These are phyloP conservation scores for Drosophila ohnishii DNA, from an alignment of 1,140 invertebrate genomes.

Conservation along the genomic window DNA sequence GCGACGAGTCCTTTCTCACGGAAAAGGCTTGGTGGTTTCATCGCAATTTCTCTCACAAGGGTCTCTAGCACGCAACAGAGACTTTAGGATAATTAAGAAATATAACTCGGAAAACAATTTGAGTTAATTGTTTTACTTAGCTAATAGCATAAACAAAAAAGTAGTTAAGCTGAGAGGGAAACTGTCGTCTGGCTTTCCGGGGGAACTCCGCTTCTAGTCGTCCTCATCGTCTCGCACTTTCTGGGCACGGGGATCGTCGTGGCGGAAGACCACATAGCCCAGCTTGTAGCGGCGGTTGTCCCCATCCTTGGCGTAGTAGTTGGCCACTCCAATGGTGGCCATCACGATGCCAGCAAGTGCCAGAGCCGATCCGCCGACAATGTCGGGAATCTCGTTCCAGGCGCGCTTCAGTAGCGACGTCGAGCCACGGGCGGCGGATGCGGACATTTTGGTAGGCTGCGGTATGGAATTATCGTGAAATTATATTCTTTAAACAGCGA, in stretches of 20 bases:
- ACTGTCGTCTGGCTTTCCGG: constrained; percentile 6
- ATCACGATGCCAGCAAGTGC: constrained; percentile 84
- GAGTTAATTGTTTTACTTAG: constrained; percentile 64
- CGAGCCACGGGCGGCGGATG: constrained; percentile 61
- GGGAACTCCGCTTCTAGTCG: constrained; percentile 31
- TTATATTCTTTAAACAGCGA: background rate
- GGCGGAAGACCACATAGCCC: constrained; percentile 86
- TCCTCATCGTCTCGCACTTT: constrained; percentile 83
- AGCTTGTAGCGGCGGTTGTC: constrained; percentile 86
- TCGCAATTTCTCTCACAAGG: constrained; percentile 27
- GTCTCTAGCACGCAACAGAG: background rate
- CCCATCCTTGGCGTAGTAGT: constrained; percentile 85
- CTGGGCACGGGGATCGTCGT: constrained; percentile 86
- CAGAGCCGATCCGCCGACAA: constrained; percentile 84
- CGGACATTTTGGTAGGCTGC: constrained; percentile 64
- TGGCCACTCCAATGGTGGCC: constrained; percentile 84
- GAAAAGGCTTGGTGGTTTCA: constrained; percentile 38
- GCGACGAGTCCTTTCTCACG: constrained; percentile 25
- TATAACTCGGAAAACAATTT: constrained; percentile 9
- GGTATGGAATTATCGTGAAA: background rate
- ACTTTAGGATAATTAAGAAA: background rate
- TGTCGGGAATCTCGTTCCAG: constrained; percentile 88
- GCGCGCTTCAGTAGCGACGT: constrained; percentile 84
- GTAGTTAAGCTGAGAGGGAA: constrained; percentile 28
- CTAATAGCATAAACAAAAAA: constrained; percentile 52